A percentile compares a stretch with the other conserved stretches of the same genome.
Evolutionary conservation across 2,888 invertebrate genomes (phyloP).

Genomic region (Ceramica pisi): DNA sequence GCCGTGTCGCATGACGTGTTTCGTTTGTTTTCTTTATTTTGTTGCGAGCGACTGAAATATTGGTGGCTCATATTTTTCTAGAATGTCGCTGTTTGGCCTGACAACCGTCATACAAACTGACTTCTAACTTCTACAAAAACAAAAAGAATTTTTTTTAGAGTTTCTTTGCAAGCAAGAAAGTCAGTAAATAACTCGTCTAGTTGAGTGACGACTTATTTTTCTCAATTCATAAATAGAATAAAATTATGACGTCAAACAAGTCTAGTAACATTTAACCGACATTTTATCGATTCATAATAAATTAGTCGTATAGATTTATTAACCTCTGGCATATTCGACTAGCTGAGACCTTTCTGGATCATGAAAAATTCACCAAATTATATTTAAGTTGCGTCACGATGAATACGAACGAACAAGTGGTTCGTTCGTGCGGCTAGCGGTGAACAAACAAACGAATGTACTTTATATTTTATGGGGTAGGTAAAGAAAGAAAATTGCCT

Average conservation of each 20-base stretch:
- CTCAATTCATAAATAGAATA: conserved; percentile 6
- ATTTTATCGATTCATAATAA: conserved; percentile 31
- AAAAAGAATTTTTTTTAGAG: conserved; percentile 1
- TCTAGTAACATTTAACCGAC: conserved; percentile 11
- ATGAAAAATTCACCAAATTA: conserved; percentile 62
- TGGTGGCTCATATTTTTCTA: conserved; percentile 45
- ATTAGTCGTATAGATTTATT: conserved; percentile 40
- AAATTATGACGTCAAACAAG: conserved; percentile 29
- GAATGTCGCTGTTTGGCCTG: conserved; percentile 29
- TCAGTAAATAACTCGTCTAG: conserved; percentile 32
- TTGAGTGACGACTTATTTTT: conserved; percentile 6
- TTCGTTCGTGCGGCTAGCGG: too few relatives aligned
- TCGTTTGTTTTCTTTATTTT: conserved; percentile 33
- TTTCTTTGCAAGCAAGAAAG: conserved; percentile 14
- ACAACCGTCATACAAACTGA: conserved; percentile 41
- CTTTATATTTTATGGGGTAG: conserved; percentile 39
- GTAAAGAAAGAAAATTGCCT: conserved; percentile 34
- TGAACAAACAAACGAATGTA: conserved; percentile 33
- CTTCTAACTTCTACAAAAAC: conserved; percentile 42
- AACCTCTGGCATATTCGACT: conserved; percentile 46
- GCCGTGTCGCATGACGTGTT: conserved; percentile 12
- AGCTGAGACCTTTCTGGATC: conserved; percentile 42
- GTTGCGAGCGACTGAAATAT: conserved; percentile 21
- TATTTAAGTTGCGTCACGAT: conserved; percentile 55
- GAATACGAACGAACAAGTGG: conserved; percentile 36